Percentiles rank a stretch among this genome's conserved stretches.
Evolutionary conservation across 64 coral and sea anemone species (phyloP).

Genomic region (Montipora capricornis): DNA sequence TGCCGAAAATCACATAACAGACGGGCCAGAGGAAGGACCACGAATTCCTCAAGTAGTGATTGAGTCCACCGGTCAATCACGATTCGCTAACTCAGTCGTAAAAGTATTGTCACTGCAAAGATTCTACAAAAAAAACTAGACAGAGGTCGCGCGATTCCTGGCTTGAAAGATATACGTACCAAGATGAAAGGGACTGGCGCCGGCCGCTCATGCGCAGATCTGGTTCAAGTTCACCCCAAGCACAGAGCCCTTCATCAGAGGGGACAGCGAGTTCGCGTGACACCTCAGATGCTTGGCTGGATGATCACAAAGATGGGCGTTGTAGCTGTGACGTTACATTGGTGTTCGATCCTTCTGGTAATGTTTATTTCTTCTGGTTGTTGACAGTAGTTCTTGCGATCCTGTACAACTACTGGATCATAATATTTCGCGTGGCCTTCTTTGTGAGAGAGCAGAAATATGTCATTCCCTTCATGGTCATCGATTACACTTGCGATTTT

Average conservation of each 20-base stretch:
- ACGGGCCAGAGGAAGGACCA: neutral
- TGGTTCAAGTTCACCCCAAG: slow-evolving; percentile 53
- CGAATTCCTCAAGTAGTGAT: slow-evolving; percentile 62
- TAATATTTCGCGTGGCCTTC: slow-evolving; percentile 79
- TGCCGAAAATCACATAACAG: neutral
- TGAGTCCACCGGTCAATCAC: slow-evolving; percentile 45
- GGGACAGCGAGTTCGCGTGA: slow-evolving; percentile 31
- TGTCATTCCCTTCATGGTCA: slow-evolving; percentile 49
- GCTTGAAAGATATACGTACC: slow-evolving; percentile 90
- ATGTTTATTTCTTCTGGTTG: slow-evolving; percentile 86
- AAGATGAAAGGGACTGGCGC: slow-evolving; percentile 74
- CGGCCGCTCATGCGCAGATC: slow-evolving; percentile 74
- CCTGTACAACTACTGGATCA: slow-evolving; percentile 91
- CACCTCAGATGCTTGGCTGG: slow-evolving; percentile 8
- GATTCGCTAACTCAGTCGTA: slow-evolving; percentile 74
- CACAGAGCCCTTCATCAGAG: slow-evolving; percentile 54
- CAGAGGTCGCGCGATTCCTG: slow-evolving; percentile 80
- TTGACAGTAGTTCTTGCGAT: slow-evolving; percentile 78
- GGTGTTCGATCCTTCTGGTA: slow-evolving; percentile 82
- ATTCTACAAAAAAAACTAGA: slow-evolving; percentile 75
- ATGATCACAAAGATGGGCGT: slow-evolving; percentile 4
- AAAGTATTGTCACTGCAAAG: slow-evolving; percentile 77
- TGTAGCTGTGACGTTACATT: slow-evolving; percentile 39
- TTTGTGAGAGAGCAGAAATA: slow-evolving; percentile 60
- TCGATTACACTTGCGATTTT: slow-evolving; percentile 86